Base-by-base conservation (phyloP, 2,888 invertebrate species). In the Apotomis capreana region DNA sequence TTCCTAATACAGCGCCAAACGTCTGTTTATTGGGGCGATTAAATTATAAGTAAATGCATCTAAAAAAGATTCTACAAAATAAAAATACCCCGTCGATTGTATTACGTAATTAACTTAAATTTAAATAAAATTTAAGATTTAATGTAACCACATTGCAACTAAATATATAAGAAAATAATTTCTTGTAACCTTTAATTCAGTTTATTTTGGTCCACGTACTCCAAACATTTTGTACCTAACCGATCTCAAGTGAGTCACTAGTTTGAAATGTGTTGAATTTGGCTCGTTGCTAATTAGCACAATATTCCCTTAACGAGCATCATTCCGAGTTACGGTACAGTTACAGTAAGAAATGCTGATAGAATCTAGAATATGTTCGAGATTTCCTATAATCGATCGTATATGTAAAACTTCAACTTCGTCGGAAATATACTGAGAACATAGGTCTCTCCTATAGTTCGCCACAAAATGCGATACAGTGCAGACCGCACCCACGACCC, bases 271-370 rank as follows among this genome's bases (percentile, higher is more conserved):
- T 63, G 54, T 40, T 1, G 8, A 64, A 46, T 65, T 46, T 46
- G 64, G 26, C 57, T 46, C 9, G 64, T 55, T 40, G 6, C 64
- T 64, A 64, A 64, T 64, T 64, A 54, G 54, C 15, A 64, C 64
- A 64, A 44, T 64, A 64, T 64, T 49, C 15, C 55, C 44, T 64
- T 64, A 64, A 64, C 44, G 55, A 64, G 44, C 44, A 55, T 64
- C 64, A 44, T 64, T 64, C 54, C 64, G 40, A 40, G 64, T 44
- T n/a, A 64, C 64, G 64, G 64, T 44, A 12, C 40, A 6, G 63
- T 26, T 44, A 6, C 40, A 6, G 63, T n/a, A 44, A 44, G 44
- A 4, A 64, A 63, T 64, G 64, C 55, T 26, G 55, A 4, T 55
- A 15, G 54, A 64, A 8, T 55, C 55, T 64, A 55, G 64, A 55